Evolutionary conservation across 2,888 invertebrate species (phyloP), one percentile per base, ranked within the genome.

Genomic region (Rhopalosiphum nymphaeae): DNA sequence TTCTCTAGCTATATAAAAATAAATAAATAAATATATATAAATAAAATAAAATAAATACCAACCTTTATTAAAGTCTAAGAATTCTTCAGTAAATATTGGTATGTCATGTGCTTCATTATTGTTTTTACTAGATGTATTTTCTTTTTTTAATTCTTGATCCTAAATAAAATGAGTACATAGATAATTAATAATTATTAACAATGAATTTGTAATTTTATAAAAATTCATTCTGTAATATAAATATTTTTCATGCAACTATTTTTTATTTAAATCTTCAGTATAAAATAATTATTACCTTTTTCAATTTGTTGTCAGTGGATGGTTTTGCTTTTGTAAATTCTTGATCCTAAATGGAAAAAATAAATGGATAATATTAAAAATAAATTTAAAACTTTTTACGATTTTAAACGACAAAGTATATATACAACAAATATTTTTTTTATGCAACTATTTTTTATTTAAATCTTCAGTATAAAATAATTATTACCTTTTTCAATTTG

Each of bases 31-130:
- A 78, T 67, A 56, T 49, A 13, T 49, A 49, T 49, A 49, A 49
- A 49, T 49, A 67, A 61, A 46, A 36, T 67, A 29, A 91, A 42
- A 78, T n/a, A 61, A 10, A 25, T 53, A 92, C 67, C 21, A 84
- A 97, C 97, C 96, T 97, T 99, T 99, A 96, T 99, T 99, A 95
- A 99, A 99, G 95, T 99, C 99, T 91, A 99, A 97, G 96, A 99
- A 99, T 96, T 99, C 99, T 96, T 99, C 99, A 11, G 99, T 99
- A 96, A 99, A 99, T 95, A 99, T 99, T 91, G 99, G 99, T 96
- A 99, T 98, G 95, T 99, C 98, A 95, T 97, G 96, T 95, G 97
- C 97, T 94, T 26, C 36, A 46, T 86, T 86, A 61, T 3, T 90
- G 26, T 53, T 67, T 42, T 86, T 61, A 67, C 21, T 86, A 11